Base-by-base conservation (phyloP, 2,113 vertebrate genomes). In the Rhipidura dahli region DNA sequence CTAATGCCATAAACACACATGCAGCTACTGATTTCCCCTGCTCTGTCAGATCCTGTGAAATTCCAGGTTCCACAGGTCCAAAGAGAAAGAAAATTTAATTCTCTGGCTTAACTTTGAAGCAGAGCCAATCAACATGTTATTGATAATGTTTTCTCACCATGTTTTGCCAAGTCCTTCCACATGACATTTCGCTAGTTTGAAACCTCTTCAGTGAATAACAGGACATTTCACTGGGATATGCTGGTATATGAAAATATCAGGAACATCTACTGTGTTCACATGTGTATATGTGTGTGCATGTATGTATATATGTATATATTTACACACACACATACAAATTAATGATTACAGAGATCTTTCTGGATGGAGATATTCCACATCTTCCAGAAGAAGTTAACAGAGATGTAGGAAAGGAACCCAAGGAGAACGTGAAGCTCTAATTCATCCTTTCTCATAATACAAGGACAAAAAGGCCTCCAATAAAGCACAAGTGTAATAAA, bases 161-260 rank as follows among this genome's bases (percentile, higher is more conserved):
- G 10, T 44, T 76, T 91, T 95, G 68, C 61, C 90, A 94, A 82
- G 68, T 90, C 26, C 71, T 95, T 87, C 53, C 72, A 42, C 53
- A 54, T 5, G 50, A 85, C 26, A 53, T 77, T 90, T 85, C 66
- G 54, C 35, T 90, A 94, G 94, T 83, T 70, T 73, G 86, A 82
- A 87, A 83, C 69, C 37, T 83, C 89, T 95, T 93, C 57, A 72
- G 75, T 75, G 87, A 95, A 93, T 90, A 96, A 91, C 24, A 82
- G 83, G 92, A 78, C 45, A 90, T 94, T 95, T 89, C 93, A 96
- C 69, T 96, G 90, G 72, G 89, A 76, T 89, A 82, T 66, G 69
- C 60, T 39, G 15, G 18, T 35, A 47, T 71, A 95, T 45, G 51
- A 96, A 61, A 93, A 96, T 49, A 90, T 54, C 66, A 44, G 42